phyloP scores from a whole-genome alignment of 64 coral and sea anemone genomes.

The Astreopora myriophthalma region DNA sequence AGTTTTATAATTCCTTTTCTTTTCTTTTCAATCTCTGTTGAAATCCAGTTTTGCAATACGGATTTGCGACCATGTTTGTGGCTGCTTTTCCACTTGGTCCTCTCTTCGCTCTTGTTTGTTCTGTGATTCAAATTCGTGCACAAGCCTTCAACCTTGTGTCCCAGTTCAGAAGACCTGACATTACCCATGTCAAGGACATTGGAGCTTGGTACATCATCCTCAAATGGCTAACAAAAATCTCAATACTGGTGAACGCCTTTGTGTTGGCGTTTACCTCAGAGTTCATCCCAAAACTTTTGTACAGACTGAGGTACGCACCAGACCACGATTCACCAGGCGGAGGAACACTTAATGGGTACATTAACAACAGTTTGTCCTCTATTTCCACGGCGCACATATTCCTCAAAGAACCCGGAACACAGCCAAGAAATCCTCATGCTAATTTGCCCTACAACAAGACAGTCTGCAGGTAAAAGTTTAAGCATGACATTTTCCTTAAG shows the following conservation, averaged over 20 bases:
- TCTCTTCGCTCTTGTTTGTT: slow-evolving; percentile 68
- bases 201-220: slow-evolving; percentile 84
- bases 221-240: slow-evolving; percentile 63
- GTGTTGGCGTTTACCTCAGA: slow-evolving; percentile 89
- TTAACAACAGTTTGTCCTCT: slow-evolving; percentile 60
- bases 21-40: not conserved
- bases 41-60: slow-evolving; percentile 86
- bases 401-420: slow-evolving; percentile 18
- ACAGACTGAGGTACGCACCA: slow-evolving; percentile 54
- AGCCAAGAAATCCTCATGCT: slow-evolving; percentile 32
- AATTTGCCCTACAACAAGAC: slow-evolving; percentile 44
- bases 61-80: slow-evolving; percentile 90
- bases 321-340: slow-evolving; percentile 22
- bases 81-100: slow-evolving; percentile 82
- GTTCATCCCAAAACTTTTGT: slow-evolving; percentile 78
- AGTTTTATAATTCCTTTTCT: too few relatives aligned
- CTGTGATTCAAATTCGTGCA: slow-evolving; percentile 66
- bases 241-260: slow-evolving; percentile 79
- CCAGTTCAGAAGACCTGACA: slow-evolving; percentile 76
- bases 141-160: slow-evolving; percentile 85
- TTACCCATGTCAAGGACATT: slow-evolving; percentile 64
- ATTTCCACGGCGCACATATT: not conserved
- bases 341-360: slow-evolving; percentile 60
- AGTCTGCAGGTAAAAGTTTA: slow-evolving; percentile 24
- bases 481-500: too few relatives aligned